phyloP scores from a whole-genome alignment of 30 jellyfish, hydroid and myxozoan species.

The Clytia hemisphaerica region DNA sequence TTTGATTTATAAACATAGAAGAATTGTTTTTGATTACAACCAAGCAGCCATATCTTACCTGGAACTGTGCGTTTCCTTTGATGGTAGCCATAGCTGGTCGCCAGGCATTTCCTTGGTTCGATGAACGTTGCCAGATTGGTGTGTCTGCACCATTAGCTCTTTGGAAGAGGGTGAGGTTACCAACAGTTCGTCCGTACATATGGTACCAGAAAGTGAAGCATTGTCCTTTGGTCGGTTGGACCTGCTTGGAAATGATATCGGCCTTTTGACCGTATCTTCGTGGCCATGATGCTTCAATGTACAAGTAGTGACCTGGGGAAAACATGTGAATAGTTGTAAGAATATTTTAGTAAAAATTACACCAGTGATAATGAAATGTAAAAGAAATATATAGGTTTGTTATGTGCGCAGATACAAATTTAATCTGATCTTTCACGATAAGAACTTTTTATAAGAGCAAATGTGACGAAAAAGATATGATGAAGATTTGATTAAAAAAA shows the following conservation, averaged over 20 bases:
- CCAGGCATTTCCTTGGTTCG: conserved; percentile 73
- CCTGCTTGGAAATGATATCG: conserved; percentile 43
- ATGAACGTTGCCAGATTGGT: conserved; percentile 57
- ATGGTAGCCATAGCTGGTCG: conserved; percentile 63
- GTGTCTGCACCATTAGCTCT: conserved; percentile 31
- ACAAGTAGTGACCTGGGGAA: conserved; percentile 63
- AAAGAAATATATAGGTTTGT: background rate
- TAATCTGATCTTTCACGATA: too few species aligned
- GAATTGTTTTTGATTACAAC: too few species aligned
- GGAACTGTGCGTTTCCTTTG: conserved; percentile 30
- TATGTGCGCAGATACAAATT: background rate
- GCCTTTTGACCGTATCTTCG: conserved; percentile 70
- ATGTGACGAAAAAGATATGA: background rate
- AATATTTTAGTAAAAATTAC: too few species aligned
- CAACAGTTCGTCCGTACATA: conserved; percentile 77
- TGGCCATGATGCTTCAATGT: conserved; percentile 91
- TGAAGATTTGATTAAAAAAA: background rate
- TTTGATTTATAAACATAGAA: too few species aligned
- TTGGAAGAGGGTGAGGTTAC: conserved; percentile 48
- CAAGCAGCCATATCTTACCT: conserved; percentile 62
- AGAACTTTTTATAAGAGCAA: background rate
- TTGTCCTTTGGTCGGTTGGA: conserved; percentile 55
- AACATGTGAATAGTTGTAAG: background rate
- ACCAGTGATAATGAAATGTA: too few species aligned
- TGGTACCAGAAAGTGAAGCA: conserved; percentile 91